Evolutionary conservation across 64 coral and sea anemone genomes (phyloP).

Genomic region (Actinia equina): DNA sequence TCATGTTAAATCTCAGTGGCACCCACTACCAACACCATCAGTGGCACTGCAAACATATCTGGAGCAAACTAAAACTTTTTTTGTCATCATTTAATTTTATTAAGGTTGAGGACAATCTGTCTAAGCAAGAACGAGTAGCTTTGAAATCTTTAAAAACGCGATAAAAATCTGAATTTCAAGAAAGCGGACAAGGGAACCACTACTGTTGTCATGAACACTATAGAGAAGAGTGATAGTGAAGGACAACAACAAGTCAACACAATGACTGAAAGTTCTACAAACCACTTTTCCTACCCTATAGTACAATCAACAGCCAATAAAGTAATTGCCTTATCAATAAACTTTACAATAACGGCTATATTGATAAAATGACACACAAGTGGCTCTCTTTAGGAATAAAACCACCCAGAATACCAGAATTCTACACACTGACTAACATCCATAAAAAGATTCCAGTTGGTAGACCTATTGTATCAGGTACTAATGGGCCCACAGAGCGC

Average conservation of each 20-base stretch:
- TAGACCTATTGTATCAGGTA: background rate
- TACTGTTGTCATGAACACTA: too few species aligned
- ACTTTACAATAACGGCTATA: background rate
- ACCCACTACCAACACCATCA: too few species aligned
- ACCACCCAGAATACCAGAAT: background rate
- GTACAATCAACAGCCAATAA: background rate
- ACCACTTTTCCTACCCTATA: background rate
- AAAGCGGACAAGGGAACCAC: too few species aligned
- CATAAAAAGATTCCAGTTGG: background rate
- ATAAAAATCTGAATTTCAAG: too few species aligned
- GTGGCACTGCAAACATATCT: too few species aligned
- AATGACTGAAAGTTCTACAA: background rate
- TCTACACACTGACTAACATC: background rate
- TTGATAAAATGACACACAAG: conserved; percentile 5
- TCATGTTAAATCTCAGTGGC: too few species aligned
- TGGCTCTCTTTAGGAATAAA: background rate
- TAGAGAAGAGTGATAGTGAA: too few species aligned
- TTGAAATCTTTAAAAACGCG: too few species aligned
- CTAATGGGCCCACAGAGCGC: background rate
- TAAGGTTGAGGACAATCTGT: too few species aligned
- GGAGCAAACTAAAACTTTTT: too few species aligned
- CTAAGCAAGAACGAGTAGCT: too few species aligned
- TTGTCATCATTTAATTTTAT: too few species aligned
- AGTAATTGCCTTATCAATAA: background rate
- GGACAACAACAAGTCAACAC: background rate